phyloP scores from a whole-genome alignment of 2,797 vertebrate genomes.

The Lacerta bilineata region DNA sequence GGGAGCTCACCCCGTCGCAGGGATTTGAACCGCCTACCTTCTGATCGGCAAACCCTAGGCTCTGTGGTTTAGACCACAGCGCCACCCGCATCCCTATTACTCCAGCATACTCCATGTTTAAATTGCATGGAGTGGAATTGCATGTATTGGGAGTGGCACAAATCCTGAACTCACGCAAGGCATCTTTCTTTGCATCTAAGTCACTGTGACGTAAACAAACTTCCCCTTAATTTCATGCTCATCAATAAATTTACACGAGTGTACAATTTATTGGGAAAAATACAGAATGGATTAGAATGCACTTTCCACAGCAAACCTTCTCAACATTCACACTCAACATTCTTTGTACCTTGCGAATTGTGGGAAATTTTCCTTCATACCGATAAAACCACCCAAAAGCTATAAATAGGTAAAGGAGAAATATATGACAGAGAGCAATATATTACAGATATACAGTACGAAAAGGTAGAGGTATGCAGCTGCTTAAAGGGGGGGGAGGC shows the following conservation, averaged over 20 bases:
- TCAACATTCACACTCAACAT: slow-evolving; percentile 48
- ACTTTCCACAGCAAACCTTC: slow-evolving; percentile 69
- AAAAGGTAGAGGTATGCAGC: slow-evolving; percentile 26
- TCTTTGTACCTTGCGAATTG: slow-evolving; percentile 92
- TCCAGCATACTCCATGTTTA: neutral
- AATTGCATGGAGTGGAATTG: neutral
- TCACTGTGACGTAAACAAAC: neutral
- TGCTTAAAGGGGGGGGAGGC: neutral
- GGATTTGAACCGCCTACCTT: no score
- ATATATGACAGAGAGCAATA: slow-evolving; percentile 31
- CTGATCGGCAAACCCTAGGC: no score
- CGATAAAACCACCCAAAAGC: slow-evolving; percentile 99
- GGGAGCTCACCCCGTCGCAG: no score
- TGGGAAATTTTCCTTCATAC: slow-evolving; percentile 97
- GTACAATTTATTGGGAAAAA: neutral
- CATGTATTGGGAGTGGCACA: neutral
- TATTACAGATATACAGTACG: neutral
- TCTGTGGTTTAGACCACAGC: no score
- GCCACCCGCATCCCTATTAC: neutral
- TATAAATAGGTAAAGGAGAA: slow-evolving; percentile 76
- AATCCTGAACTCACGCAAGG: neutral
- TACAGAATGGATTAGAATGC: slow-evolving; percentile 20
- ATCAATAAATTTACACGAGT: neutral
- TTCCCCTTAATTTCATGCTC: neutral
- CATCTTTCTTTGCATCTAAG: neutral